Conservation (phyloP, 1,140 invertebrate species). For the Copidosoma floridanum region DNA sequence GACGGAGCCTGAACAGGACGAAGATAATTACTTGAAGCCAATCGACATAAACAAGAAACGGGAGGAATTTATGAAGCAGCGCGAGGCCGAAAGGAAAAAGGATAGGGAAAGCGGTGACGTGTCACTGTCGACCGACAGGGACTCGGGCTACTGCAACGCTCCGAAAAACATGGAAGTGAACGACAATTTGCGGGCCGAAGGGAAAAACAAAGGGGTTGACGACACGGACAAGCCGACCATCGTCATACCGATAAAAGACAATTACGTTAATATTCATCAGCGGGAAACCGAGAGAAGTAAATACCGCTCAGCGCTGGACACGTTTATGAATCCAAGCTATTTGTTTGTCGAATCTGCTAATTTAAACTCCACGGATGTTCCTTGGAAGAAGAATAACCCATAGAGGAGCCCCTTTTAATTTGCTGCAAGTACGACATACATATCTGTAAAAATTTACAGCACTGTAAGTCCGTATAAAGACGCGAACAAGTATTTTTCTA, state of each 20-base stretch:
- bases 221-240: neutral
- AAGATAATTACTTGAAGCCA: slow-evolving; percentile 51
- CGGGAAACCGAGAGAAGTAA: slow-evolving; percentile 51
- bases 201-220: neutral
- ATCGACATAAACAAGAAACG: slow-evolving; percentile 50
- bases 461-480: neutral
- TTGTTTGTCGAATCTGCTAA: slow-evolving; percentile 64
- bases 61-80: slow-evolving; percentile 46
- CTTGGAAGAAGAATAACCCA: neutral
- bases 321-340: slow-evolving; percentile 57
- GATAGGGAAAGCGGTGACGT: neutral
- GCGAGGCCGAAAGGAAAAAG: slow-evolving; percentile 31
- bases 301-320: slow-evolving; percentile 47
- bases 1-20: slow-evolving; percentile 33
- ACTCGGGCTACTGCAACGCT: slow-evolving; percentile 49
- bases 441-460: neutral
- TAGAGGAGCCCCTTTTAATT: no score
- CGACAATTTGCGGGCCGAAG: slow-evolving; percentile 27
- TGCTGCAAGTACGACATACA: neutral
- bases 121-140: slow-evolving; percentile 21
- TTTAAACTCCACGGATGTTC: neutral
- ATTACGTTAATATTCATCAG: slow-evolving; percentile 63
- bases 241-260: slow-evolving; percentile 41
- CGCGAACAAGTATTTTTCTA: neutral
- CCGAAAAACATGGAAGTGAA: slow-evolving; percentile 37